Base-by-base conservation (phyloP, 64 coral and sea anemone genomes). In the Platygyra sinensis region DNA sequence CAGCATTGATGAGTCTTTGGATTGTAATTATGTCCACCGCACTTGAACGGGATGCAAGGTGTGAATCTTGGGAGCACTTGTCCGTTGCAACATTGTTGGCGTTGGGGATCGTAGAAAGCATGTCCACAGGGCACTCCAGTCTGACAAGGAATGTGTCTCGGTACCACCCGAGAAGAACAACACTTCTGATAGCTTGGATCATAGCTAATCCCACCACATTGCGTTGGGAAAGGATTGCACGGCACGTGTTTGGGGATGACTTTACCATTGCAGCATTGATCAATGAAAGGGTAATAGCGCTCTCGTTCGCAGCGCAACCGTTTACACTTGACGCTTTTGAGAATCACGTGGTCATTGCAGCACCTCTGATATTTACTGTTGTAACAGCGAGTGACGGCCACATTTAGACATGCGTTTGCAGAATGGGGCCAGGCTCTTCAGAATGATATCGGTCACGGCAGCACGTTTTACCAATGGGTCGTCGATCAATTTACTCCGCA, bases 21-120 rank as follows among this genome's bases (percentile, higher is more conserved):
- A 24, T 79, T 79, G 50, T 27, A 79, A 11, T 79, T 79, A 11
- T 65, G 60, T 15, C 80, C 80, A 24, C 80, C 80, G n/a, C 80
- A 82, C 20, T 28, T 30, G 19, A 77, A 77, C 13, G 31, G 30
- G 64, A 82, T 82, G 10, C 80, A 82, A 3, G 30, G 80, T 62
- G 60, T 0, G 27, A 10, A 17, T 7, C 8, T 42, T 9, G 60
- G 30, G 32, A 82, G 60, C 60, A 65, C 80, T 82, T 62, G 60
- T 7, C 80, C 80, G 60, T 82, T 18, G 33, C 80, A 82, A 27
- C 80, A 82, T 65, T 82, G 14, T 39, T 82, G 80, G 19, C 3
- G 32, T 17, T 46, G 80, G 10, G 60, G 46, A 57, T 79, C 24
- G 46, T 51, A 55, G 38, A 79, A 79, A 10, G 76, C 25, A 29